Evolutionary conservation across 2,888 invertebrate species (phyloP), one percentile per base, ranked within the genome.

Genomic region (Ormia ochracea): DNA sequence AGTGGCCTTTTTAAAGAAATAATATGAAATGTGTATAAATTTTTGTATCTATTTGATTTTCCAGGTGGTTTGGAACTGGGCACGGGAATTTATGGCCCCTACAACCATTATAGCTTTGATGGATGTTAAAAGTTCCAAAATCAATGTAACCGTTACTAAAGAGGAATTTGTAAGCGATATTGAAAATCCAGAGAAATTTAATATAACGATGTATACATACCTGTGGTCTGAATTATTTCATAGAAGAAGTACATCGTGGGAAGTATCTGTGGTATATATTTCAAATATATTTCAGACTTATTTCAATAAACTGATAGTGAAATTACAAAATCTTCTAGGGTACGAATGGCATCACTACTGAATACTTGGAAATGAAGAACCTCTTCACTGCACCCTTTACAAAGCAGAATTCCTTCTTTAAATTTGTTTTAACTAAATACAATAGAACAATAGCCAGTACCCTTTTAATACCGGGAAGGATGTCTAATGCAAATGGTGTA

Each of bases 61-160:
- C 17, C 48, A 87, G 86, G 81, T 90, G 9, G 84, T 97, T 7
- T 98, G 98, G 86, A 96, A 98, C 89, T 97, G 93, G 88, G 96
- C 96, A 0, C 92, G 91, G 84, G 91, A 95, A 0, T 97, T 98
- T 87, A 96, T 98, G 87, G 93, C 95, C 0, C 94, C 95, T 0
- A 90, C 94, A 12, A 91, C 94, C 21, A 91, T 95, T 7, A 94
- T 92, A 7, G 92, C 92, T 0, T 90, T 93, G 43, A 86, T 92
- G 17, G 90, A 91, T 12, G 76, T 79, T 3, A 70, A 86, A 1
- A 86, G 90, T 0, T 90, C 91, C 48, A 90, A 91, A 56, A 88
- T 95, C 0, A 90, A 92, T 59, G 89, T 94, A 10, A 94, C 92
- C 68, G 88, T 93, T 0, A 91, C 94, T 3, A 93, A 94, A 38